Evolutionary conservation across 2,888 invertebrate species (phyloP).

Genomic region (Drosophila robusta): DNA sequence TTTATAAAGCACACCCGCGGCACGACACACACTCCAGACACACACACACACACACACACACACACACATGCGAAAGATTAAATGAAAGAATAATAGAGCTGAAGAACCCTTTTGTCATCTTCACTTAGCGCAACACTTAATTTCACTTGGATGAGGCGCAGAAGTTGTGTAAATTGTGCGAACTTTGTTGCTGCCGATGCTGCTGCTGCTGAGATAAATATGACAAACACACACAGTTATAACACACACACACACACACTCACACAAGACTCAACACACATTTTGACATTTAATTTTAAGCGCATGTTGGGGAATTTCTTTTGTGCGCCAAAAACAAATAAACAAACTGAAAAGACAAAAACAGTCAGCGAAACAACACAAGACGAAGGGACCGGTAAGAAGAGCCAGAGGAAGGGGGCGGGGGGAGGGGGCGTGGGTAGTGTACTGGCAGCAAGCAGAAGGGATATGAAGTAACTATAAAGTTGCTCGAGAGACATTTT

Average conservation of each 20-base stretch:
- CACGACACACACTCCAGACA: conserved; percentile 30
- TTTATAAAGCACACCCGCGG: conserved; percentile 78
- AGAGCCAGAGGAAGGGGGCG: not conserved
- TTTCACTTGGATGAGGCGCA: conserved; percentile 73
- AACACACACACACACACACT: conserved; percentile 21
- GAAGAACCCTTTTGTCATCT: conserved; percentile 81
- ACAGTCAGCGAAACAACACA: conserved; percentile 48
- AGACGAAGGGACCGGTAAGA: conserved; percentile 1
- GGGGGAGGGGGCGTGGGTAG: not conserved
- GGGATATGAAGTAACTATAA: conserved; percentile 70
- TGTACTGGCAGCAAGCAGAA: no score
- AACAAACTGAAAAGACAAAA: conserved; percentile 70
- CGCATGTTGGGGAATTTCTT: conserved; percentile 83
- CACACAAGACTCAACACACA: conserved; percentile 33
- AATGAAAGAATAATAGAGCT: conserved; percentile 78
- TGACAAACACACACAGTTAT: conserved; percentile 45
- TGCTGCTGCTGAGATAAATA: conserved; percentile 63
- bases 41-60: conserved; percentile 27
- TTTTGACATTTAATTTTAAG: conserved; percentile 83
- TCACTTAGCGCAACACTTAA: conserved; percentile 80
- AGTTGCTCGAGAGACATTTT: conserved; percentile 80
- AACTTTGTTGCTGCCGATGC: conserved; percentile 67
- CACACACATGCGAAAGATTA: conserved; percentile 62
- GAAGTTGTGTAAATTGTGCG: conserved; percentile 79
- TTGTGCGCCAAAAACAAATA: conserved; percentile 75